These are phyloP conservation scores for Microctenopoma stevenorrisi DNA, from an alignment of 2,797 vertebrate genomes.

Conservation along the genomic window DNA sequence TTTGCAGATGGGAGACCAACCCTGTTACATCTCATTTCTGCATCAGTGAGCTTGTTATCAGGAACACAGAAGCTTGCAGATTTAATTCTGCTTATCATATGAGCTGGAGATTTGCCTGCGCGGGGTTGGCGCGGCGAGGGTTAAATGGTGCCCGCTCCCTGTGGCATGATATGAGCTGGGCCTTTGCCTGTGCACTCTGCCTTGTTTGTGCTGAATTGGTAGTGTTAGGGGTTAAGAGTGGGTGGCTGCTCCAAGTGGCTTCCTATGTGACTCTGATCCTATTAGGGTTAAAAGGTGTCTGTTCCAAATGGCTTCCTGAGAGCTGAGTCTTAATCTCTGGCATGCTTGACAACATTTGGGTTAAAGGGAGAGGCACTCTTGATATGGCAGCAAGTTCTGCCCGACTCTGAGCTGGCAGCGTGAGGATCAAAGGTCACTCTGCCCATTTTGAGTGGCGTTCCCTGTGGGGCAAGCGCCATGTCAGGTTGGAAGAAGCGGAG, in stretches of 20 bases:
- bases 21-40: slow-evolving; percentile 43
- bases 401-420: slow-evolving; percentile 56
- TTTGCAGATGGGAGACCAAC: slow-evolving; percentile 45
- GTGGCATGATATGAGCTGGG: slow-evolving; percentile 79
- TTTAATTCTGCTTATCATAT: slow-evolving; percentile 72
- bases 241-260: slow-evolving; percentile 67
- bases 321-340: slow-evolving; percentile 67
- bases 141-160: slow-evolving; percentile 74
- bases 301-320: slow-evolving; percentile 71
- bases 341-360: slow-evolving; percentile 49
- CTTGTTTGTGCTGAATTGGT: slow-evolving; percentile 60
- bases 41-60: slow-evolving; percentile 53
- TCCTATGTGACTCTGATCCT: slow-evolving; percentile 64
- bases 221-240: slow-evolving; percentile 65
- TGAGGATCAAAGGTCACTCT: slow-evolving; percentile 70
- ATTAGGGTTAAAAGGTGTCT: slow-evolving; percentile 71
- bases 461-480: slow-evolving; percentile 61
- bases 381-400: slow-evolving; percentile 32
- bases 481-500: slow-evolving; percentile 63
- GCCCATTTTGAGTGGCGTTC: slow-evolving; percentile 67
- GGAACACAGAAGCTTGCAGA: slow-evolving; percentile 57
- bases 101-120: slow-evolving; percentile 65
- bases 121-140: slow-evolving; percentile 68
- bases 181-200: slow-evolving; percentile 73
- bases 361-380: slow-evolving; percentile 38